Base-by-base conservation (phyloP, 2,888 invertebrate species). In the Branchellion lobata region DNA sequence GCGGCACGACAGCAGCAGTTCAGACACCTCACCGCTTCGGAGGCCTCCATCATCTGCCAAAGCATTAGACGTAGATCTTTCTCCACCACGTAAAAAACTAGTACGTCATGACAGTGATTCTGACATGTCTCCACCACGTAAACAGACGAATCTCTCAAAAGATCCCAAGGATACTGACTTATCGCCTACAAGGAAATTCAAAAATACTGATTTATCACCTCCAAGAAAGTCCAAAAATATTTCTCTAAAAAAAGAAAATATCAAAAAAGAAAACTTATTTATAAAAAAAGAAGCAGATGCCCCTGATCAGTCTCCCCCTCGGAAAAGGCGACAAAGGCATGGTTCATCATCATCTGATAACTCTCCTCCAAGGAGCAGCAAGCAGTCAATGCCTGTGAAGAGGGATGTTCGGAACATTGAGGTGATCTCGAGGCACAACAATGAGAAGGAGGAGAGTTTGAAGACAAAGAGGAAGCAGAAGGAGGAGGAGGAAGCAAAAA, bases 381-480 rank as follows among this genome's bases (percentile, higher is more conserved):
- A 0, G 11, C 34, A 36, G n/a, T 8, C 18, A 8, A 53, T 14
- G 24, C 34, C 29, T 34, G 29, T 33, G 21, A 57, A 74, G 24
- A 34, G 29, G 27, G 24, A 33, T 34, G 57, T 27, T 3, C 47
- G 33, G n/a, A 21, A 24, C 36, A 34, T 73, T 5, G 68, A 40
- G 18, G 69, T 31, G 33, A 72, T 47, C 27, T 51, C 84, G 68
- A 83, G 82, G 8, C 86, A 87, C 81, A 51, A 84, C 5, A 84
- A 83, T 29, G 82, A 83, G 36, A 84, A 81, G 47, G 51, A n/a
- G 24, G 61, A 29, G 53, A 61, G 31, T 71, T 74, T 31, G 77
- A 76, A 47, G 29, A 79, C 27, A 74, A 61, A n/a, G 78, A 81
- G 81, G 51, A 92, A 90, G 86, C 95, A 72, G 83, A 82, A 81